A percentile compares a stretch with the other conserved stretches of the same genome.
phyloP scores from a whole-genome alignment of 1,140 invertebrate species.

The Polypedilum vanderplanki region DNA sequence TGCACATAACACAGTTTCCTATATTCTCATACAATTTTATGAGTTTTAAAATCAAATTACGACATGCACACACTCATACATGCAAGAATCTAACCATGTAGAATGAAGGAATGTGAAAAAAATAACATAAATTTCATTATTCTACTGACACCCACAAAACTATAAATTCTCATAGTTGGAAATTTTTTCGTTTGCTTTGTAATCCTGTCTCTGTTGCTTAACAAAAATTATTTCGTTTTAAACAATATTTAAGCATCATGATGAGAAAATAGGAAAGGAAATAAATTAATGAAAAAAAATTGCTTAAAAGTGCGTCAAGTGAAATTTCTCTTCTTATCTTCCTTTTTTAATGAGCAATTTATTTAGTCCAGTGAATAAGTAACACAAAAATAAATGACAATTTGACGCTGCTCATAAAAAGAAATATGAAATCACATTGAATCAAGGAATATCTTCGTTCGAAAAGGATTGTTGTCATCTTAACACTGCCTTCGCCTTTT shows the following conservation, averaged over 20 bases:
- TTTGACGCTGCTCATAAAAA: slow-evolving; percentile 19
- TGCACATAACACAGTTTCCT: slow-evolving; percentile 14
- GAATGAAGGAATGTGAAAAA: slow-evolving; percentile 5
- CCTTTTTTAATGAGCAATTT: slow-evolving; percentile 24
- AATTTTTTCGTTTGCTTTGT: no score
- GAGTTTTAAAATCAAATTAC: background rate
- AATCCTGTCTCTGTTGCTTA: no score
- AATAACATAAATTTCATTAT: slow-evolving; percentile 20
- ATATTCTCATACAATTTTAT: background rate
- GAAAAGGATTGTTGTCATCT: slow-evolving; percentile 26
- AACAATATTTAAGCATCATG: no score
- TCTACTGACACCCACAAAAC: background rate
- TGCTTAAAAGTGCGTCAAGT: no score
- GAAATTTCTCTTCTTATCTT: no score
- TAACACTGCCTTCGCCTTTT: background rate
- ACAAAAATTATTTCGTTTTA: no score
- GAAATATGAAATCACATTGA: background rate
- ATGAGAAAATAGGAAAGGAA: no score
- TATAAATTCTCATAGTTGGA: slow-evolving; percentile 7
- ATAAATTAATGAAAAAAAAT: no score
- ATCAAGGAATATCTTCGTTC: background rate
- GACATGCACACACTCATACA: slow-evolving; percentile 6
- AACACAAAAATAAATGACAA: slow-evolving; percentile 1
- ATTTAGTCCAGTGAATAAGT: slow-evolving; percentile 24
- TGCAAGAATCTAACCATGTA: background rate